A percentile compares a stretch with the other conserved stretches of the same genome.
Evolutionary conservation across 2,797 vertebrate species (phyloP).

Genomic region (Anguilla anguilla): DNA sequence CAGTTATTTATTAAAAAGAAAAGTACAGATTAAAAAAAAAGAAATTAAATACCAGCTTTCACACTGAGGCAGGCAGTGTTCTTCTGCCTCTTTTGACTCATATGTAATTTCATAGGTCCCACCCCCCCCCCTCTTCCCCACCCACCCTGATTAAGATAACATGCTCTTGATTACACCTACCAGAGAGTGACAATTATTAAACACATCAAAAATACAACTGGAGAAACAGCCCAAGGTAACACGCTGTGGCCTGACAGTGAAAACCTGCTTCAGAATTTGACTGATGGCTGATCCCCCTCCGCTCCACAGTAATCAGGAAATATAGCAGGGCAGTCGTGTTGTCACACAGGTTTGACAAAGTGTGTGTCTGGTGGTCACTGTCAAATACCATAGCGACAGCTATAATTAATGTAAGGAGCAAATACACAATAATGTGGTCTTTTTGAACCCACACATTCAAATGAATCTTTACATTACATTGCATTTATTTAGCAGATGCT

Average conservation of each 20-base stretch:
- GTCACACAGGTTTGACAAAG: constrained; percentile 11
- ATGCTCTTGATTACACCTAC: not conserved
- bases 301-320: constrained; percentile 20
- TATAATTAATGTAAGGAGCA: constrained; percentile 19
- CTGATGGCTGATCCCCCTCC: not conserved
- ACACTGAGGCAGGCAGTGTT: not conserved
- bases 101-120: constrained; percentile 15
- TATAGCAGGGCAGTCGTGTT: not conserved
- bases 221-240: not conserved
- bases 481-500: too few relatives aligned
- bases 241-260: not conserved
- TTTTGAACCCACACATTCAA: not conserved
- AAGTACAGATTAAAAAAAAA: not conserved
- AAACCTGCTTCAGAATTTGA: constrained; percentile 14
- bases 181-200: constrained; percentile 19
- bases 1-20: constrained; percentile 13
- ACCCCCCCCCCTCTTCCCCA: not conserved
- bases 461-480: not conserved
- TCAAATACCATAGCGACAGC: constrained; percentile 20
- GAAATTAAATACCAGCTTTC: not conserved
- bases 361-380: not conserved
- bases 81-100: constrained; percentile 15
- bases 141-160: not conserved
- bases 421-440: not conserved
- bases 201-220: not conserved